A percentile compares a stretch with the other conserved stretches of the same genome.
Evolutionary conservation across 2,888 invertebrate species (phyloP).

Genomic region (Xanthia icteritia): DNA sequence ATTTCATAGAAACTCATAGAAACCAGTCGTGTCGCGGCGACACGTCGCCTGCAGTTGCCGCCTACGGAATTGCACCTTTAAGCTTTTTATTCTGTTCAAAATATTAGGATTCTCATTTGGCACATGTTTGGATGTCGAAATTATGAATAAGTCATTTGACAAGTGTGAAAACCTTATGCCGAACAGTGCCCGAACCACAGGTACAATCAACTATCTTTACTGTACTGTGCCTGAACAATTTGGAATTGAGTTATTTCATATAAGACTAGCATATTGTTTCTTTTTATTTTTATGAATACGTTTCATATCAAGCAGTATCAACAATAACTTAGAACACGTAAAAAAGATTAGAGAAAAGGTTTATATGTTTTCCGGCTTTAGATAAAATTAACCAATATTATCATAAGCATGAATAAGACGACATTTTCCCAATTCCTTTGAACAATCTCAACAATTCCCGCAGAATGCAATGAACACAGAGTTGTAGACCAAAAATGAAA

Average conservation of each 20-base stretch:
- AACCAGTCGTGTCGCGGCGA: too few species aligned
- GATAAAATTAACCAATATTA: neutral
- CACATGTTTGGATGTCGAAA: neutral
- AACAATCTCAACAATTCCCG: neutral
- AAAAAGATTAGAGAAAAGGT: neutral
- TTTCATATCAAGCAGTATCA: neutral
- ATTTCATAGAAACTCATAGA: too few species aligned
- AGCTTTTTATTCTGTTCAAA: neutral
- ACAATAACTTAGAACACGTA: neutral
- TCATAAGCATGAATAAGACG: neutral
- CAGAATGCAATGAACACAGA: neutral
- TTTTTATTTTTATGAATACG: too few species aligned
- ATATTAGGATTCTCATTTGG: neutral
- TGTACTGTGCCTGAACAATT: neutral
- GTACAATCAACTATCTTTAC: neutral
- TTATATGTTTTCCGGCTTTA: neutral
- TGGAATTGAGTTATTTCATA: neutral
- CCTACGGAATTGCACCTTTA: too few species aligned
- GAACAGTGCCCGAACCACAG: neutral
- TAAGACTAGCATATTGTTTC: neutral
- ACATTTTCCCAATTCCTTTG: neutral
- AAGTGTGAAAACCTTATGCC: neutral
- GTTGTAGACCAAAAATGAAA: neutral
- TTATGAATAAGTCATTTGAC: neutral
- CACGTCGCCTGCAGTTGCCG: too few species aligned